phyloP scores from a whole-genome alignment of 2,888 invertebrate genomes.

The Epsilonema sp. region DNA sequence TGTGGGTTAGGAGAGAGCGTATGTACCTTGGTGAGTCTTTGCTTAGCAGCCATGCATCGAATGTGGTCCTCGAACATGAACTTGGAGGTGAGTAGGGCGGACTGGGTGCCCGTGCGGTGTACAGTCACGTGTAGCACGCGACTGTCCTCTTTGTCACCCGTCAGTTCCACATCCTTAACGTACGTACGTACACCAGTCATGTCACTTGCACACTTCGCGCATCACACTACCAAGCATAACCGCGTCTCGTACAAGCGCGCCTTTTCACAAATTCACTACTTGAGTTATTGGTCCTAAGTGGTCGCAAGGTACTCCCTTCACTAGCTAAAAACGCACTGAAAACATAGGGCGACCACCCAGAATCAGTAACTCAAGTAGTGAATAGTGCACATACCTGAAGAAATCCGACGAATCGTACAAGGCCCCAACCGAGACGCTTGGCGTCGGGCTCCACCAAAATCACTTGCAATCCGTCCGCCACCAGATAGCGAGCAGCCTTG shows the following conservation, averaged over 20 bases:
- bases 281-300: too few species aligned
- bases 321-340: too few species aligned
- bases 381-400: conserved; percentile 44
- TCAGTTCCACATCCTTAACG: conserved; percentile 77
- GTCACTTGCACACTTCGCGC: too few species aligned
- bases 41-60: conserved; percentile 95
- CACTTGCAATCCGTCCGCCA: conserved; percentile 79
- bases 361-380: too few species aligned
- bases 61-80: conserved; percentile 98
- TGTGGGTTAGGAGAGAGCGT: too few species aligned
- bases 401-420: conserved; percentile 84
- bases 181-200: too few species aligned
- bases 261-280: too few species aligned
- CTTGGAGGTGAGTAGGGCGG: conserved; percentile 57
- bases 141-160: conserved; percentile 87
- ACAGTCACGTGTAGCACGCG: conserved; percentile 80
- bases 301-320: too few species aligned
- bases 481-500: conserved; percentile 54
- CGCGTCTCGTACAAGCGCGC: too few species aligned
- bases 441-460: conserved; percentile 93
- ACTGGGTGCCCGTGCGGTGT: conserved; percentile 42
- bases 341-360: too few species aligned
- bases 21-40: conserved; percentile 42
- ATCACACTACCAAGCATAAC: too few species aligned
- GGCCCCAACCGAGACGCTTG: conserved; percentile 83